Base-by-base conservation (phyloP, 2,888 invertebrate species). In the Melinaea marsaeus region DNA sequence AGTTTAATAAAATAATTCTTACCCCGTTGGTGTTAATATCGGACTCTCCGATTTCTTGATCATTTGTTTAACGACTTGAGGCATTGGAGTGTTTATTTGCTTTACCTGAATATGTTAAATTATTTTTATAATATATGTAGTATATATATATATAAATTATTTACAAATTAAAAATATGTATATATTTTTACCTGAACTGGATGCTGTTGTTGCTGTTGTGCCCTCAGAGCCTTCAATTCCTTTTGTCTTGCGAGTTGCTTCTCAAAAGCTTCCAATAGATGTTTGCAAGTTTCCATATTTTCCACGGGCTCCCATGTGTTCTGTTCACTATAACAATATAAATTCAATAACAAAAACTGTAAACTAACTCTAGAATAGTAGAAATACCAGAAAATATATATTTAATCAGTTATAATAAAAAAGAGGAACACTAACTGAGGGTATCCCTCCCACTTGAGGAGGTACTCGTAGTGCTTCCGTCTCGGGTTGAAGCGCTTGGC, bases 301-400 rank as follows among this genome's bases (percentile, higher is more conserved):
- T 94, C 93, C 35, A 94, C 92, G 0, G 96, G 95, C 80, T 97
- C 96, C 96, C 96, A 97, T 4, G 96, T 96, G 79, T 96, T 96
- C 72, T 95, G 93, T 66, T 95, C 94, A 76, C 95, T 95, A 67
- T 13, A 51, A 32, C 22, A 48, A 7, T 51, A 32, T 32, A 32
- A 6, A 51, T 32, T 32, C 2, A 9, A 2, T 51, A 7, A 48
- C 2, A 11, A 4, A 22, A n/a, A 4, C 48, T 48, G 13, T 13
- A 48, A 13, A 13, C 3, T 22, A 22, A 3, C 6, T 22, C 13
- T 48, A 22, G 58, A 58, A 63, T 13, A 56, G 32, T n/a, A 59
- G 7, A 56, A 13, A 55, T 7, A 33, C 32, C 7, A 46, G 6
- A 46, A 35, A 61, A 37, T 55, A 13, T 13, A 51, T 11, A 11